A percentile compares a stretch with the other conserved stretches of the same genome.
Evolutionary conservation across 1,140 invertebrate species (phyloP).

Genomic region (Homarus americanus): DNA sequence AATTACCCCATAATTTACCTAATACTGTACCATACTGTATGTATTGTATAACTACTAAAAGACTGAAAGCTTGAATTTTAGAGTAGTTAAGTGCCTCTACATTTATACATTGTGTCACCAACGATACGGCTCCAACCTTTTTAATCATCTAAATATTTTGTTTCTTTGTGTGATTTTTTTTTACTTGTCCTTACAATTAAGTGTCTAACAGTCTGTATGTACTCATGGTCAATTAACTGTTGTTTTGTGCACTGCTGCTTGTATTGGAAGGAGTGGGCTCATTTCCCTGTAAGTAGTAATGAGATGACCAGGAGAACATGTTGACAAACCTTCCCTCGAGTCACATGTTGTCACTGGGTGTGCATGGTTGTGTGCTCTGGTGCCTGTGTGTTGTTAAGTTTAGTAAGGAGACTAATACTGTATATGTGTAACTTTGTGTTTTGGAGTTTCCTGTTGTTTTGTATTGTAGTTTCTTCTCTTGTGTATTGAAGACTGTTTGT

Average conservation of each 20-base stretch:
- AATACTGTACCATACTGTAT: no score
- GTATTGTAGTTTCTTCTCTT: no score
- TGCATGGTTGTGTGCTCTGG: not conserved
- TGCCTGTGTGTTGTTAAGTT: not conserved
- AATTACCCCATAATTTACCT: no score
- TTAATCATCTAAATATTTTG: no score
- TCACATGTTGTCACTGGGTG: constrained; percentile 1
- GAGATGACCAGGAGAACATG: constrained; percentile 25
- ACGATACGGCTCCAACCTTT: no score
- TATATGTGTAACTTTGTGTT: no score
- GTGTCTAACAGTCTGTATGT: constrained; percentile 10
- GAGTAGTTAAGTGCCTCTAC: no score
- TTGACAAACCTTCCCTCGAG: not conserved
- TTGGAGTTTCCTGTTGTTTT: no score
- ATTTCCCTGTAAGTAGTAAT: constrained; percentile 77
- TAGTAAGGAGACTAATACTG: not conserved
- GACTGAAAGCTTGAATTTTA: no score
- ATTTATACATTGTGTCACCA: no score
- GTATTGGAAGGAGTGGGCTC: constrained; percentile 75
- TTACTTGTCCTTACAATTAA: not conserved
- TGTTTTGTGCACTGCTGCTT: constrained; percentile 62
- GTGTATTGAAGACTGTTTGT: no score
- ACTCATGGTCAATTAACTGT: constrained; percentile 44
- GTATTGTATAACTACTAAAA: no score
- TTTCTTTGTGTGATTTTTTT: not conserved